Evolutionary conservation across 2,113 vertebrate species (phyloP).

Genomic region (Rana temporaria): DNA sequence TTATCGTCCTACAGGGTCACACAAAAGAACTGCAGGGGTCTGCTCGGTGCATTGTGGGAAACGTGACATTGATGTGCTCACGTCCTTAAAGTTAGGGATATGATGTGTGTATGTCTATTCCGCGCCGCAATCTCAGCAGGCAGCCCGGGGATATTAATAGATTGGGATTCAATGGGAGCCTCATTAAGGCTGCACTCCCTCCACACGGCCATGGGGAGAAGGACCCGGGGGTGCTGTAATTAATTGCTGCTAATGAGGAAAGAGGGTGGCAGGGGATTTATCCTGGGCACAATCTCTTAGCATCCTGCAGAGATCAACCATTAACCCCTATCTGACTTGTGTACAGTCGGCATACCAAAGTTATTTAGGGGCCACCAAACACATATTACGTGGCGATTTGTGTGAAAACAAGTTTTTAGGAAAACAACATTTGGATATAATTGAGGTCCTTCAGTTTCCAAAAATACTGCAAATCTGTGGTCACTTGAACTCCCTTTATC

Average conservation of each 20-base stretch:
- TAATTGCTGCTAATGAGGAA: conserved; percentile 53
- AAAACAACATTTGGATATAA: too few species aligned
- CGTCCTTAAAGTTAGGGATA: not conserved
- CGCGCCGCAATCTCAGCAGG: not conserved
- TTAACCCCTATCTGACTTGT: not conserved
- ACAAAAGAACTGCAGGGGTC: not conserved
- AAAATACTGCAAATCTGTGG: too few species aligned
- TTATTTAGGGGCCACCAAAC: too few species aligned
- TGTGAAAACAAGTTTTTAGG: too few species aligned
- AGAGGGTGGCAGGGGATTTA: conserved; percentile 41
- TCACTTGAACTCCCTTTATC: too few species aligned
- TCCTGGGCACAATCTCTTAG: conserved; percentile 18
- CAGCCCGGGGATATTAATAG: conserved; percentile 46
- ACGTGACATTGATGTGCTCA: not conserved
- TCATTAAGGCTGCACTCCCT: conserved; percentile 41
- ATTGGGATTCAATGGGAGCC: conserved; percentile 46
- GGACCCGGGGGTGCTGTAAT: conserved; percentile 39
- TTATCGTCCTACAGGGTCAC: not conserved
- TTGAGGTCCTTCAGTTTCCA: too few species aligned
- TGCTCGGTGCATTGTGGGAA: not conserved
- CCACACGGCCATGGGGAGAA: conserved; percentile 24
- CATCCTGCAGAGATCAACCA: conserved; percentile 30
- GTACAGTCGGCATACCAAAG: not conserved
- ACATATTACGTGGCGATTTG: too few species aligned
- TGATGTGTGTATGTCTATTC: not conserved